Conservation (phyloP, 1,140 invertebrate genomes). For the Drosophila pachea region DNA sequence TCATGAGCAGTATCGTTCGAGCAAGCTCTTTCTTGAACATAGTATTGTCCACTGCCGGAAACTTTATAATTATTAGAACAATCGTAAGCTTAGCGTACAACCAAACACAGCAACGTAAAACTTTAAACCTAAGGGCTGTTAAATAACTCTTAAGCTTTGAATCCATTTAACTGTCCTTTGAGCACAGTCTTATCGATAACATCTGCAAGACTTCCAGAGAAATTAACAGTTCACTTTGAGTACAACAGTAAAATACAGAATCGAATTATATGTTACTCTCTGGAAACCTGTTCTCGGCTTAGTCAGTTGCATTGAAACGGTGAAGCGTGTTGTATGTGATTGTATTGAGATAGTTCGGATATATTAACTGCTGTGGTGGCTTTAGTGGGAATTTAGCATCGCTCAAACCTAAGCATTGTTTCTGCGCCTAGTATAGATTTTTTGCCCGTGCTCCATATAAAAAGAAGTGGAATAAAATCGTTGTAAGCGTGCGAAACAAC, state of each 20-base stretch:
- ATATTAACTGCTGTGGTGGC: conserved; percentile 35
- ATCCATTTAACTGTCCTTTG: neutral
- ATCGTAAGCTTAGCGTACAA: too few species aligned
- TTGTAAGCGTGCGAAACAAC: conserved; percentile 35
- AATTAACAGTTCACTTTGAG: conserved; percentile 14
- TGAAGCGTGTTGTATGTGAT: conserved; percentile 47
- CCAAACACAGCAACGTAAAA: too few species aligned
- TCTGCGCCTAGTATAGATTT: conserved; percentile 50
- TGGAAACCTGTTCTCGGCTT: conserved; percentile 52
- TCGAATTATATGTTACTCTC: conserved; percentile 9
- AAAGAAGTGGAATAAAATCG: conserved; percentile 32
- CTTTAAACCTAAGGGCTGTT: too few species aligned
- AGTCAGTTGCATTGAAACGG: conserved; percentile 43
- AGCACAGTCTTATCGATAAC: neutral
- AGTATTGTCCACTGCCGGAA: too few species aligned
- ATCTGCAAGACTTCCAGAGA: neutral
- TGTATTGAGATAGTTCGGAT: conserved; percentile 27
- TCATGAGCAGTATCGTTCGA: too few species aligned
- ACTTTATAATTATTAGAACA: too few species aligned
- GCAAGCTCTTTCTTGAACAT: too few species aligned
- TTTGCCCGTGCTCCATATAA: conserved; percentile 32
- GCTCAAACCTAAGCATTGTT: conserved; percentile 17
- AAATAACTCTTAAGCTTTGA: too few species aligned
- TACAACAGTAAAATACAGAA: neutral
- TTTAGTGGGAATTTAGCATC: conserved; percentile 27